Evolutionary conservation across 1,140 invertebrate species (phyloP), one percentile per base, ranked within the genome.

Genomic region (Metaphire vulgaris): DNA sequence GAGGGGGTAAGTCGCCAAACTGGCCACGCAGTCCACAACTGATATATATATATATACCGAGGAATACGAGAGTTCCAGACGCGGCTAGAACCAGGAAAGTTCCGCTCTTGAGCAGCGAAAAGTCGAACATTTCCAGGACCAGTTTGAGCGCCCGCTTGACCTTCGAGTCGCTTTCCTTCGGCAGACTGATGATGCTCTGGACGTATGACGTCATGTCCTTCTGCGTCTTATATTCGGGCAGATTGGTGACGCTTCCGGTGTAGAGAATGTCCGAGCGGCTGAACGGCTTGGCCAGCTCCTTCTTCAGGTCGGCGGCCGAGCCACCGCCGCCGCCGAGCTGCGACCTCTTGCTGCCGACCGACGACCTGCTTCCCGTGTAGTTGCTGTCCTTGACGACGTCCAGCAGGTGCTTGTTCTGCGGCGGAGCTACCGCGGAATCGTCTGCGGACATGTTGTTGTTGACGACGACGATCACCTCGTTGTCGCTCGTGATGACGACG

Each of bases 261-360:
- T 97, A 98, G 87, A 98, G 97, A 79, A 98, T 96, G 85, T 98
- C 96, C 86, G 96, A 96, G 34, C 95, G 88, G 0, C 93, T 96
- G 84, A 98, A 86, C 1, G 96, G 96, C n/a, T 95, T 89, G 28
- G 96, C 91, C 85, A 95, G 76, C 28, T 85, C 85, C 41, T 56
- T 56, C 41, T 21, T 56, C 41, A 56, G 6, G 41, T 56, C 41
- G n/a, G n/a, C n/a, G n/a, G n/a, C n/a, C n/a, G n/a, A n/a, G n/a
- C n/a, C n/a, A n/a, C n/a, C n/a, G n/a, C n/a, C n/a, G n/a, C n/a
- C n/a, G n/a, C n/a, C n/a, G n/a, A n/a, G n/a, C n/a, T n/a, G n/a
- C 6, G 41, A 56, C 21, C 41, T 56, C 21, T 21, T 6, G 41
- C 41, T 56, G 21, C 41, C 21, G 41, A 56, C 21, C 6, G 41